phyloP scores from a whole-genome alignment of 2,113 vertebrate species.

The Girardinichthys multiradiatus region DNA sequence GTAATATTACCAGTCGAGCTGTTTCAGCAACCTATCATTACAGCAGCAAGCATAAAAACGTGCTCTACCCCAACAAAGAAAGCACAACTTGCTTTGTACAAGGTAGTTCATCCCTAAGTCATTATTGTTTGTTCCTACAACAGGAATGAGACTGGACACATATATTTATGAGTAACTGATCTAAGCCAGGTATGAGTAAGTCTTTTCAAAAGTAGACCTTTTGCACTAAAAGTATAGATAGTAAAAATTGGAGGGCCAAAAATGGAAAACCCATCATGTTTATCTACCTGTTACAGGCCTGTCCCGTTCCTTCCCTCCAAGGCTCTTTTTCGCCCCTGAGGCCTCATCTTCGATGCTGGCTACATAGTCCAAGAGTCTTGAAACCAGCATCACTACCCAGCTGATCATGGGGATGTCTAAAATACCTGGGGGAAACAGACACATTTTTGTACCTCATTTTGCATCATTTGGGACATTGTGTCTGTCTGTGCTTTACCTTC shows the following conservation, averaged over 20 bases:
- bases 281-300: slow-evolving; percentile 87
- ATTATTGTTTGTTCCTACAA: too few species aligned
- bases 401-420: slow-evolving; percentile 99
- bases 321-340: slow-evolving; percentile 90
- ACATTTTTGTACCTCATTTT: background rate
- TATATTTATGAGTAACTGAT: too few species aligned
- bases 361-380: slow-evolving; percentile 94
- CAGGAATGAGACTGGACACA: too few species aligned
- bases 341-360: slow-evolving; percentile 97
- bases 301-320: slow-evolving; percentile 94
- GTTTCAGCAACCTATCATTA: too few species aligned
- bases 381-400: slow-evolving; percentile 99
- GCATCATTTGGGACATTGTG: background rate
- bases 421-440: slow-evolving; percentile 81
- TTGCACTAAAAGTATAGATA: background rate
- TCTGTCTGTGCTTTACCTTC: slow-evolving; percentile 82
- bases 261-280: background rate
- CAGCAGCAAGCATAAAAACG: too few species aligned
- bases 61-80: too few species aligned
- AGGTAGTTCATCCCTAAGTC: too few species aligned
- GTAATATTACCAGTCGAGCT: too few species aligned
- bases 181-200: too few species aligned
- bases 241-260: too few species aligned
- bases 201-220: too few species aligned
- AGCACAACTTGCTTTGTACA: too few species aligned